Conservation (phyloP, 2,888 invertebrate species). For the Stomorhina lunata region DNA sequence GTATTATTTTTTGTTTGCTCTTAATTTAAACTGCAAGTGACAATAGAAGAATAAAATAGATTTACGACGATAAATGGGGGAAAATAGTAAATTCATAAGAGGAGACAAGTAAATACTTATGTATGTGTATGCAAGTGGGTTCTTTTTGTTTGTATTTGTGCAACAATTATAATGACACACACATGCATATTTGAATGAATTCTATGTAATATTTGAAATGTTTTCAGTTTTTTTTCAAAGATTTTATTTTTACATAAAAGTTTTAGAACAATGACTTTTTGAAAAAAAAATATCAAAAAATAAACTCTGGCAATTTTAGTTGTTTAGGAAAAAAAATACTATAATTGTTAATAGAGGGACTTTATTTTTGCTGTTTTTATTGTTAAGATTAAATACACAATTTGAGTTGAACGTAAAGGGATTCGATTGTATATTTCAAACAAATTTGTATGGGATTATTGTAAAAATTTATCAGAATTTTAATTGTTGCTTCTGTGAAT, state of each 20-base stretch:
- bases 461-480: background rate
- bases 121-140: background rate
- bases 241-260: conserved; percentile 30
- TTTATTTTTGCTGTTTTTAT: background rate
- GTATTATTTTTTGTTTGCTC: conserved; percentile 21
- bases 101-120: background rate
- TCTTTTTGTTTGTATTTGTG: background rate
- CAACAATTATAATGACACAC: background rate
- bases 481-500: no score
- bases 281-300: conserved; percentile 11
- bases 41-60: conserved; percentile 56
- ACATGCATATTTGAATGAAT: background rate
- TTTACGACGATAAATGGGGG: conserved; percentile 44
- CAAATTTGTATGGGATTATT: background rate
- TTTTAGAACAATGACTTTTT: conserved; percentile 45
- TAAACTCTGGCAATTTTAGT: conserved; percentile 21
- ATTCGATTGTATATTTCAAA: no score
- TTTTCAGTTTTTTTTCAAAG: background rate
- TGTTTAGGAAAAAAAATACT: conserved; percentile 10
- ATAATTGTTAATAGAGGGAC: conserved; percentile 32
- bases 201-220: conserved; percentile 19
- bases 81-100: background rate
- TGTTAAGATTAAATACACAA: conserved; percentile 4
- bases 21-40: conserved; percentile 62
- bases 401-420: background rate